Base-by-base conservation (phyloP, 2,113 vertebrate species). In the Sminthopsis crassicaudata region DNA sequence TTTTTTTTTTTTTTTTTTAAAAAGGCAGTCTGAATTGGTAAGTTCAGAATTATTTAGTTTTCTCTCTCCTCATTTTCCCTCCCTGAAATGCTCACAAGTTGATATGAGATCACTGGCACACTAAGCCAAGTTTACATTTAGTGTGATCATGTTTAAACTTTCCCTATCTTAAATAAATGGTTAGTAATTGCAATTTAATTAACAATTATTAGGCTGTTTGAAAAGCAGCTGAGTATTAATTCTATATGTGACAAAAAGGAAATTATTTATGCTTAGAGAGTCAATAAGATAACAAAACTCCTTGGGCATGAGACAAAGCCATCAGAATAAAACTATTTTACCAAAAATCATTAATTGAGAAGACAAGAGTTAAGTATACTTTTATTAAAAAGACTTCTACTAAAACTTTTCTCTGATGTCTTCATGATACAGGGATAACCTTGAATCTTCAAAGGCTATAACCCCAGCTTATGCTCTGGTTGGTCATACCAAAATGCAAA, bases 121-220 rank as follows among this genome's bases (percentile, higher is more conserved):
- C 60, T 92, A 93, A 95, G 93, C 93, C 96, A 96, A 95, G 96
- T 97, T 95, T 97, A 97, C 95, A 97, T 50, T 96, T 96, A 96
- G 90, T 91, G 27, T 93, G 91, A 67, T 46, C 89, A 96, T 94
- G 91, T 97, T 94, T 97, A 96, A 96, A 97, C 89, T 96, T 93
- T 94, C 92, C 57, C 92, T 96, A 93, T 96, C 94, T 96, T 97
- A 93, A 96, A 91, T 94, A 94, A 93, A 96, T 95, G 91, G 55
- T 95, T 92, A 76, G 53, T 96, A 92, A 94, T n/a, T 42, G 96
- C 93, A 94, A 23, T 93, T 96, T 96, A 96, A 90, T 94, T 94
- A 96, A 93, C 36, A 96, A 92, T 90, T 93, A 90, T 96, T 95
- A 93, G 27, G 90, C 76, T 96, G 9, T 96, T 93, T 95, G 91